Evolutionary conservation across 2,113 vertebrate genomes (phyloP).

Genomic region (Cryptoleucopteryx plumbea): DNA sequence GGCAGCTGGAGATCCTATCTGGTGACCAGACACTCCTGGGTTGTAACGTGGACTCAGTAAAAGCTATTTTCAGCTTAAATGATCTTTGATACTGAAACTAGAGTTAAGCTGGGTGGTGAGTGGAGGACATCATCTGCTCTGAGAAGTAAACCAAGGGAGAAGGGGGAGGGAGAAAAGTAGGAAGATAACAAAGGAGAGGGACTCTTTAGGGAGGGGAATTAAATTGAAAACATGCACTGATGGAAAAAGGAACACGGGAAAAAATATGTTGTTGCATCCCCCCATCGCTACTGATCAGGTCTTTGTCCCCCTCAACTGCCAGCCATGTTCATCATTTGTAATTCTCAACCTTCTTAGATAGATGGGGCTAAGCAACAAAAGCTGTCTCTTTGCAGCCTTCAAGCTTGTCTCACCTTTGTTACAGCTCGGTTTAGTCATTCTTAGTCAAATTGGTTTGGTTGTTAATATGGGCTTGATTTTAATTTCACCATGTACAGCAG

Average conservation of each 20-base stretch:
- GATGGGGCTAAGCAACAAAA: slow-evolving; percentile 31
- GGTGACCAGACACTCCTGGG: background rate
- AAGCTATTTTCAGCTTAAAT: slow-evolving; percentile 33
- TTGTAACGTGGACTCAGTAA: background rate
- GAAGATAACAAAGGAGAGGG: background rate
- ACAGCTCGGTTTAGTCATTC: background rate
- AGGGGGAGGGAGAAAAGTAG: background rate
- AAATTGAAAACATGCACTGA: background rate
- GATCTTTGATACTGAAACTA: slow-evolving; percentile 30
- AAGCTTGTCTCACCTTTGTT: background rate
- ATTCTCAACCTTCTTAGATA: slow-evolving; percentile 33
- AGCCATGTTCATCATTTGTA: background rate
- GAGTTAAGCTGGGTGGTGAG: background rate
- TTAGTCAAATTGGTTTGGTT: background rate
- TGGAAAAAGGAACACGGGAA: background rate
- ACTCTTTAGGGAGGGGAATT: background rate
- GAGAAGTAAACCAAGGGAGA: background rate
- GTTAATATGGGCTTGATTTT: background rate
- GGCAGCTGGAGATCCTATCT: slow-evolving; percentile 22
- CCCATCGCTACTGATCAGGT: background rate
- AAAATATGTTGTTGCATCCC: background rate
- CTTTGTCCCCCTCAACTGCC: background rate
- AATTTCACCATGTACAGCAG: background rate
- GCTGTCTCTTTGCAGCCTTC: background rate
- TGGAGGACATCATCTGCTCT: background rate